A percentile compares a stretch with the other conserved stretches of the same genome.
phyloP scores from a whole-genome alignment of 2,888 invertebrate genomes.

The Antitype chi region DNA sequence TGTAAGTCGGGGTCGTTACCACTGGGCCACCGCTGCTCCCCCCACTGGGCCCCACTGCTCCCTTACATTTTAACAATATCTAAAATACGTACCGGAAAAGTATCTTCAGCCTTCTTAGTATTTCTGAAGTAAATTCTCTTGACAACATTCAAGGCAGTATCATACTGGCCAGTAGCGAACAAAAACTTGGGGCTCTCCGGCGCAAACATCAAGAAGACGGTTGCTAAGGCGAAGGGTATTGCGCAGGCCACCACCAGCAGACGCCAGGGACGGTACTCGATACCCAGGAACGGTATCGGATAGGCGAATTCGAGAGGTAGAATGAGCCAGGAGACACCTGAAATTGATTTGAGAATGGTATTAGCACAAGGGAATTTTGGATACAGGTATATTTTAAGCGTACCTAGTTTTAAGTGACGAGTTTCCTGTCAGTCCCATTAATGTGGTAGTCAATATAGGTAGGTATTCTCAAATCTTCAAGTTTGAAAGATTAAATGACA shows the following conservation, averaged over 20 bases:
- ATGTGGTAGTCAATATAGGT: no score
- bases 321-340: conserved; percentile 93
- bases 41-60: no score
- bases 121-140: conserved; percentile 83
- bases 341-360: conserved; percentile 43
- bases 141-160: conserved; percentile 89
- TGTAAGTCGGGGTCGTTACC: no score
- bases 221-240: conserved; percentile 91
- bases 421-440: no score
- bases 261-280: conserved; percentile 94
- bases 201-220: conserved; percentile 89
- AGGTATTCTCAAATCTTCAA: no score
- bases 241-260: conserved; percentile 92
- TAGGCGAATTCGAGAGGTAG: conserved; percentile 91
- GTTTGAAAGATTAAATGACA: no score
- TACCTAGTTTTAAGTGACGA: no score
- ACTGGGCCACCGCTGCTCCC: no score
- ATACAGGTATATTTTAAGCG: no score
- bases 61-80: no score
- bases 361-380: no score
- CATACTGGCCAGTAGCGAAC: conserved; percentile 91
- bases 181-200: conserved; percentile 96
- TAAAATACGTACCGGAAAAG: conserved; percentile 79
- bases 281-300: conserved; percentile 84
- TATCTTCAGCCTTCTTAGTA: conserved; percentile 75